A percentile compares a stretch with the other conserved stretches of the same genome.
phyloP scores from a whole-genome alignment of 2,888 invertebrate species.

The Callyntrura guangdongensis region DNA sequence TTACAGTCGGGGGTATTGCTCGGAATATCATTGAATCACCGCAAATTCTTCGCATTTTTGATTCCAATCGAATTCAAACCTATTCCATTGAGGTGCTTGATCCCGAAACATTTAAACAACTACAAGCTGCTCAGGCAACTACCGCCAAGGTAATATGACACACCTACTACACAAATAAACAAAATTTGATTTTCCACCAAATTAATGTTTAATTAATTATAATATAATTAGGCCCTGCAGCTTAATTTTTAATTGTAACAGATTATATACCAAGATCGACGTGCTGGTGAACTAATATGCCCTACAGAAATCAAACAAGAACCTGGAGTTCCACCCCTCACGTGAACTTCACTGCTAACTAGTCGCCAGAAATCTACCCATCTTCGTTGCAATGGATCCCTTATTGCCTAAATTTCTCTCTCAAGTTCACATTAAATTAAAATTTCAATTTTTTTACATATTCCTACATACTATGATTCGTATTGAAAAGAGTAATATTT shows the following conservation, averaged over 20 bases:
- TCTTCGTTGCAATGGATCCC: neutral
- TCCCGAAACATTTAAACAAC: conserved; percentile 84
- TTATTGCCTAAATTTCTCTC: neutral
- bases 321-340: conserved; percentile 71
- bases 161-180: neutral
- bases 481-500: conserved; percentile 18
- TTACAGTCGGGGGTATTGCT: conserved; percentile 82
- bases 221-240: conserved; percentile 54
- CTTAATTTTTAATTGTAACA: conserved; percentile 61
- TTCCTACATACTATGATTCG: no score
- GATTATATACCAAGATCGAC: conserved; percentile 82
- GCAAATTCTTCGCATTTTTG: conserved; percentile 84
- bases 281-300: conserved; percentile 67
- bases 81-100: conserved; percentile 85
- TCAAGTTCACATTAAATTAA: neutral
- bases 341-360: conserved; percentile 45
- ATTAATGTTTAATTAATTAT: conserved; percentile 14
- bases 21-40: conserved; percentile 82
- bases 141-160: conserved; percentile 77
- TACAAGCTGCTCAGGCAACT: conserved; percentile 82
- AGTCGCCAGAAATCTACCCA: conserved; percentile 1
- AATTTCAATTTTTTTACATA: conserved; percentile 28
- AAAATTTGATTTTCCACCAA: neutral
- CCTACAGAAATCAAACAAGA: conserved; percentile 78
- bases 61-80: conserved; percentile 84